Percentiles rank a stretch among this genome's conserved stretches.
Conservation (phyloP, 2,888 invertebrate species). For the Actias luna region DNA sequence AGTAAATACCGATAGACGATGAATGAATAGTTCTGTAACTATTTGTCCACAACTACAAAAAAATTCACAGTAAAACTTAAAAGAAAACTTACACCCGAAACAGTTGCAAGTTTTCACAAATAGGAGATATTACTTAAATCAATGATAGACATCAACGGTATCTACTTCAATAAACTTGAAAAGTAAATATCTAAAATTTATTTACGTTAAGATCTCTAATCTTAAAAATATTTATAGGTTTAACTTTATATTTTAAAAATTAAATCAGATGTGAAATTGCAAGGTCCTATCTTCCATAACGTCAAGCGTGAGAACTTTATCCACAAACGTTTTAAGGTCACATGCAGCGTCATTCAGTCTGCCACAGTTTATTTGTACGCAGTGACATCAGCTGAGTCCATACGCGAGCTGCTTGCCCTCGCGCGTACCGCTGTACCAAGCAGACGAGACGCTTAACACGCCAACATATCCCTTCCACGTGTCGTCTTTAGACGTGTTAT, state of each 20-base stretch:
- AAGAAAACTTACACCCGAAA: not conserved
- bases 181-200: too few relatives aligned
- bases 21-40: not conserved
- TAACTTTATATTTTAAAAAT: not conserved
- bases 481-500: conserved; percentile 75
- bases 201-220: not conserved
- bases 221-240: not conserved
- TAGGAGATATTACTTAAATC: not conserved
- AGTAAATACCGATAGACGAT: not conserved
- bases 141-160: not conserved
- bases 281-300: conserved; percentile 16
- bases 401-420: conserved; percentile 58
- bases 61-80: not conserved
- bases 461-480: conserved; percentile 69
- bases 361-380: conserved; percentile 60
- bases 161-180: too few relatives aligned
- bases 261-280: not conserved
- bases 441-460: conserved; percentile 31
- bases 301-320: conserved; percentile 59
- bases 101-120: not conserved
- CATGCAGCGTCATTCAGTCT: conserved; percentile 72
- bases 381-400: conserved; percentile 67
- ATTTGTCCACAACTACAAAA: not conserved
- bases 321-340: conserved; percentile 58
- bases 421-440: conserved; percentile 48